phyloP scores from a whole-genome alignment of 2,888 invertebrate species.

The Lycocerus yunnanus region DNA sequence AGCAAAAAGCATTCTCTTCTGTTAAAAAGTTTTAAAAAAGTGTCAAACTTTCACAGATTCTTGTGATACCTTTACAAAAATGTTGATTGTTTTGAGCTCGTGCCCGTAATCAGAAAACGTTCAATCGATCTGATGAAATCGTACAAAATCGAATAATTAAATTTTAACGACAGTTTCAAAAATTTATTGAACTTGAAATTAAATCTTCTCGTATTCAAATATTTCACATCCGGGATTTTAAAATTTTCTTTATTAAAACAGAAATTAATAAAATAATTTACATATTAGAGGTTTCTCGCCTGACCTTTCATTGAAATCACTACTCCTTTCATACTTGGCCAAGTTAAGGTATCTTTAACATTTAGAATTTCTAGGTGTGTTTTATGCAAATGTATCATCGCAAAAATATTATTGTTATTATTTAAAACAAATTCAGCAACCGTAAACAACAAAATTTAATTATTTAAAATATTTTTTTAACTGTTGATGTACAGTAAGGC shows the following conservation, averaged over 20 bases:
- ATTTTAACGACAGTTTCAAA: background rate
- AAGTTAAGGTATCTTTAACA: background rate
- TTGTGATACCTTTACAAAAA: background rate
- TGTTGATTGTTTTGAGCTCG: background rate
- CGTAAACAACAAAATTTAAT: background rate
- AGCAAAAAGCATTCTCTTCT: background rate
- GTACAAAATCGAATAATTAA: background rate
- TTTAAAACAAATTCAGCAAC: background rate
- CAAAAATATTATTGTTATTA: background rate
- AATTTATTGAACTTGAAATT: background rate
- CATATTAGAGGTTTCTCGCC: background rate
- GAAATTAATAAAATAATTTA: background rate
- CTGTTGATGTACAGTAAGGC: background rate
- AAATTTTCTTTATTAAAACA: background rate
- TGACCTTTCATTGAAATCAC: conserved; percentile 4
- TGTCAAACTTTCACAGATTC: background rate
- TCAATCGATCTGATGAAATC: too few species aligned
- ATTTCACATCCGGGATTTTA: background rate
- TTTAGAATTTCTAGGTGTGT: conserved; percentile 1
- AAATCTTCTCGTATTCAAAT: background rate
- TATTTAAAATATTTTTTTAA: background rate
- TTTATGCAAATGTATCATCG: conserved; percentile 1
- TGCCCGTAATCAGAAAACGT: background rate
- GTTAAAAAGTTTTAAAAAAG: background rate
- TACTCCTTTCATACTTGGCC: background rate